phyloP scores from a whole-genome alignment of 2,797 vertebrate genomes.

The Anguilla obscura region DNA sequence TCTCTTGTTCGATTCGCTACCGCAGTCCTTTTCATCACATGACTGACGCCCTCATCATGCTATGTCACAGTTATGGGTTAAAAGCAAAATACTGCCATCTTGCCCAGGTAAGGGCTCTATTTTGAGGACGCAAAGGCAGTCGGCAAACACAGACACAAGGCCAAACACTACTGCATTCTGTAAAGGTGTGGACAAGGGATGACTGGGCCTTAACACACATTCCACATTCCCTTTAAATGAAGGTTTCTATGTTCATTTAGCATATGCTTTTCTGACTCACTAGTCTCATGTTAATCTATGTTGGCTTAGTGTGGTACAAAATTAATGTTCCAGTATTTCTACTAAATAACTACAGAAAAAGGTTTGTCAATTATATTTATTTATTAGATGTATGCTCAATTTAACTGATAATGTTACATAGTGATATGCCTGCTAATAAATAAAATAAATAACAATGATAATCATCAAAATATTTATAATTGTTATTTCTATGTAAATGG shows the following conservation, averaged over 20 bases:
- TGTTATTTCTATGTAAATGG: not conserved
- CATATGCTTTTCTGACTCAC: not conserved
- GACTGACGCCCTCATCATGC: constrained; percentile 83
- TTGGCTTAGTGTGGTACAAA: not conserved
- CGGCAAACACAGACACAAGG: not conserved
- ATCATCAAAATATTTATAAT: not conserved
- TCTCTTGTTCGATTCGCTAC: constrained; percentile 73
- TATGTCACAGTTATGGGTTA: constrained; percentile 80
- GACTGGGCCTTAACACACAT: not conserved
- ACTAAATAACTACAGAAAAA: not conserved
- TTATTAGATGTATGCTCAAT: not conserved
- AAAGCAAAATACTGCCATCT: constrained; percentile 83
- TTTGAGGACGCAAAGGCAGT: not conserved
- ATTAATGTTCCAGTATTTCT: not conserved
- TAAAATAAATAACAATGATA: not conserved
- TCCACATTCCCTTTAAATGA: not conserved
- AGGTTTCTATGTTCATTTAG: not conserved
- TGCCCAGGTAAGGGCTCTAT: constrained; percentile 72
- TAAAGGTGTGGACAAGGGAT: not conserved
- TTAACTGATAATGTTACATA: not conserved
- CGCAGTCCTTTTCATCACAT: constrained; percentile 83
- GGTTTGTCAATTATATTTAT: not conserved
- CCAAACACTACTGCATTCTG: constrained; percentile 38
- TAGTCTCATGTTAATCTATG: not conserved
- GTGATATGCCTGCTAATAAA: not conserved